Conservation (phyloP, 92 coral and sea anemone species). For the Plumapathes pennacea region DNA sequence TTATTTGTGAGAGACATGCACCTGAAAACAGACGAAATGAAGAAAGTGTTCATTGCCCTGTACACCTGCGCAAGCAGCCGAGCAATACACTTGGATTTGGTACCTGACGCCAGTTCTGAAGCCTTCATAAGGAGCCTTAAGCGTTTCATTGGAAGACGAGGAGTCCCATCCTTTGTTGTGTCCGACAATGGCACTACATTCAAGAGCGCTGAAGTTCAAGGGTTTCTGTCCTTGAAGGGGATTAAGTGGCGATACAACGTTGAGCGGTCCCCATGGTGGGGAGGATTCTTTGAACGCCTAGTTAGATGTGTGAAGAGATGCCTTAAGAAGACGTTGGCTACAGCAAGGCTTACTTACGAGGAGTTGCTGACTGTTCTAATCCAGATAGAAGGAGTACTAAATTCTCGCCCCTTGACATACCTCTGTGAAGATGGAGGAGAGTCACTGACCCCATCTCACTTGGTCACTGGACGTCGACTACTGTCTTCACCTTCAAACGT, state of each 20-base stretch:
- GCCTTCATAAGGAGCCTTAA: constrained; percentile 1
- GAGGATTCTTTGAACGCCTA: constrained; percentile 31
- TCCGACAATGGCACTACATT: constrained; percentile 11
- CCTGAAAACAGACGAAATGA: not conserved
- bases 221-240: constrained; percentile 18
- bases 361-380: no score
- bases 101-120: not conserved
- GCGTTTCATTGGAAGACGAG: constrained; percentile 5
- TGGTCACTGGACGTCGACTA: no score
- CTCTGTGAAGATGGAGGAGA: no score
- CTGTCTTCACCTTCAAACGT: no score
- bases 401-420: no score
- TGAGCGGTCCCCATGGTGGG: constrained; percentile 33
- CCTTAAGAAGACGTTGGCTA: constrained; percentile 39
- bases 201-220: constrained; percentile 7
- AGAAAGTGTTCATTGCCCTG: constrained; percentile 1
- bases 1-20: not conserved
- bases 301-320: constrained; percentile 29
- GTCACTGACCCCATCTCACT: no score
- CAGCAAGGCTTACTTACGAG: no score
- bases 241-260: constrained; percentile 18
- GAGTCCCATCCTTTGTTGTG: constrained; percentile 4
- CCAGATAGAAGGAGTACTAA: no score
- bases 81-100: constrained; percentile 11
- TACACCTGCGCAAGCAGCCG: constrained; percentile 2